These are phyloP conservation scores for Papilio xuthus DNA, from an alignment of 1,140 invertebrate genomes.

Conservation along the genomic window DNA sequence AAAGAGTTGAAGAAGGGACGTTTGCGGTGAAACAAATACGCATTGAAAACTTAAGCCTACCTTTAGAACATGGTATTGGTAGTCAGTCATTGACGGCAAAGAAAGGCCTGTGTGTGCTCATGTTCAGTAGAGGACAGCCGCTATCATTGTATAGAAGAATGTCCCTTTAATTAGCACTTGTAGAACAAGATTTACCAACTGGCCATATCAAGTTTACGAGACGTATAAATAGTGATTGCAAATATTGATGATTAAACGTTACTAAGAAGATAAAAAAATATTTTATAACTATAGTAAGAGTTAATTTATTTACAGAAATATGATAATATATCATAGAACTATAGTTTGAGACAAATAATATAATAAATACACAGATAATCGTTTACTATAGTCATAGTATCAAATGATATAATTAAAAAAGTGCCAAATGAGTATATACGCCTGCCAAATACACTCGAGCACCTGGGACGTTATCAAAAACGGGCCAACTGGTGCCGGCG, in stretches of 20 bases:
- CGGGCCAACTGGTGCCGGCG: conserved; percentile 3
- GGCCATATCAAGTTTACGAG: conserved; percentile 56
- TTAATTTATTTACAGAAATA: no score
- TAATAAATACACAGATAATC: no score
- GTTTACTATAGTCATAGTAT: conserved; percentile 43
- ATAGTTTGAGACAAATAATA: no score
- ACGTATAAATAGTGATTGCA: conserved; percentile 70
- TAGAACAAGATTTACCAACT: conserved; percentile 66
- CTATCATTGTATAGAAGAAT: conserved; percentile 69
- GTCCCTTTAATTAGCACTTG: conserved; percentile 76
- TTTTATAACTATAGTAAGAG: no score
- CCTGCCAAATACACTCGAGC: conserved; percentile 46
- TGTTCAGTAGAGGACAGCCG: conserved; percentile 60
- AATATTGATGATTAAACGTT: conserved; percentile 47
- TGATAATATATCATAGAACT: no score
- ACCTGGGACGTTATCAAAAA: conserved; percentile 45
- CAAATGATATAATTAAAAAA: conserved; percentile 41
- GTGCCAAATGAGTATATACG: conserved; percentile 45
- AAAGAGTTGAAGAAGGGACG: conserved; percentile 34
- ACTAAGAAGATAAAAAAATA: no score
- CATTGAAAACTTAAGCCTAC: conserved; percentile 66
- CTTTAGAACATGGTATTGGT: conserved; percentile 66
- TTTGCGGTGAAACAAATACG: conserved; percentile 66
- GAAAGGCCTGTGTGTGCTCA: conserved; percentile 59
- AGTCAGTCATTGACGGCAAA: conserved; percentile 67